These are phyloP conservation scores for Eupithecia abbreviata DNA, from an alignment of 2,888 invertebrate genomes.

Conservation along the genomic window DNA sequence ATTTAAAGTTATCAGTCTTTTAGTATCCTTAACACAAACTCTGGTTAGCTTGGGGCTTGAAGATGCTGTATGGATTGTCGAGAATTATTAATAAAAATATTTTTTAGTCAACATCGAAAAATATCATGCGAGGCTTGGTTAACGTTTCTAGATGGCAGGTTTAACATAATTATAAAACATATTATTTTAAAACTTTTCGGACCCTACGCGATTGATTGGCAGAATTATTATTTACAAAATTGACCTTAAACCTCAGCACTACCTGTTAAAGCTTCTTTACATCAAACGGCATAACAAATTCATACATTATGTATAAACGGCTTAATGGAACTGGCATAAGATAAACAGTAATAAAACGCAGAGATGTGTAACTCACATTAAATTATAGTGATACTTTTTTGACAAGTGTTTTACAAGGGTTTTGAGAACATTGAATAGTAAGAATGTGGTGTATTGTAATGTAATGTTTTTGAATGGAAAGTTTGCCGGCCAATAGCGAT, in stretches of 20 bases:
- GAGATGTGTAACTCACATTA: conserved; percentile 18
- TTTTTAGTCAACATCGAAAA: no score
- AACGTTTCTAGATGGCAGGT: neutral
- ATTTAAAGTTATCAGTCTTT: no score
- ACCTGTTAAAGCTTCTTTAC: conserved; percentile 82
- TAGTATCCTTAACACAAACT: no score
- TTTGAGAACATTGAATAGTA: no score
- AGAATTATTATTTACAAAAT: conserved; percentile 49
- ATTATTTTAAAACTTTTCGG: neutral
- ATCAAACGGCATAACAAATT: conserved; percentile 84
- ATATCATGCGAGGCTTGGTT: no score
- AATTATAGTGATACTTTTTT: neutral
- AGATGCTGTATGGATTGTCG: no score
- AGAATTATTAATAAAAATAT: no score
- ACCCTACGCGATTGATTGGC: conserved; percentile 27
- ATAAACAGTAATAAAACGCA: conserved; percentile 10
- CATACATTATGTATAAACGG: conserved; percentile 84
- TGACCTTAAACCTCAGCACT: conserved; percentile 74
- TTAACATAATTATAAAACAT: neutral
- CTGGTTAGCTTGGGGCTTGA: no score
- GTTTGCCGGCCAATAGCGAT: no score
- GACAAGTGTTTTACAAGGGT: no score
- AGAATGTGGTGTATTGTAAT: no score
- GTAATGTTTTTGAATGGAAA: no score
- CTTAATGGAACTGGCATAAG: conserved; percentile 80